Evolutionary conservation across 2,797 vertebrate genomes (phyloP).

Genomic region (Sternarchorhynchus goeldii): DNA sequence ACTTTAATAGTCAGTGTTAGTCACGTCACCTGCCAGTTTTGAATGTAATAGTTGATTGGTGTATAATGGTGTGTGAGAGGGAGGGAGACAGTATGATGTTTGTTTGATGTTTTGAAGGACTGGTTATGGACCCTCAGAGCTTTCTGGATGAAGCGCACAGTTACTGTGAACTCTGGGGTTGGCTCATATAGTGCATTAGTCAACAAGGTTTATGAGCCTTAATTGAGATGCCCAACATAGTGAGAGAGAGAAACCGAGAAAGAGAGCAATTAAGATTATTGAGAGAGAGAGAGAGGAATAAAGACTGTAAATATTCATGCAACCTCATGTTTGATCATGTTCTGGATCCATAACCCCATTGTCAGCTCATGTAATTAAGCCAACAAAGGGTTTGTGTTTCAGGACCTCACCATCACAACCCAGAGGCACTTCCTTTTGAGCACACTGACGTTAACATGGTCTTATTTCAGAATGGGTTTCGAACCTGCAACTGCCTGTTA

Average conservation of each 20-base stretch:
- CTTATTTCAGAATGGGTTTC: no score
- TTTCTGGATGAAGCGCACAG: no score
- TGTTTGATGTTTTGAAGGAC: no score
- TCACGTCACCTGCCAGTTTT: no score
- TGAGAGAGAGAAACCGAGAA: slow-evolving; percentile 18
- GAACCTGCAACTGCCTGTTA: not conserved
- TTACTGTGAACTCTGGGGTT: no score
- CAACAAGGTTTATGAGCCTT: slow-evolving; percentile 23
- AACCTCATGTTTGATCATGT: slow-evolving; percentile 9
- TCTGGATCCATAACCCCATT: slow-evolving; percentile 37
- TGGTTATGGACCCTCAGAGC: no score
- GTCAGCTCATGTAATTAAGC: slow-evolving; percentile 30
- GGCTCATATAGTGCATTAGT: not conserved
- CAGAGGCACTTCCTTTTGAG: no score
- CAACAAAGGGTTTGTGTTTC: not conserved
- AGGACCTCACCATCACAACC: not conserved
- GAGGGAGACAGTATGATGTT: no score
- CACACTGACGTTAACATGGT: not conserved
- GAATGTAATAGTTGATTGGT: no score
- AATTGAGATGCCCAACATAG: slow-evolving; percentile 35
- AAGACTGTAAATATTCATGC: slow-evolving; percentile 1
- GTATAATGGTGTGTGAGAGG: no score
- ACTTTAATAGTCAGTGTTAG: no score
- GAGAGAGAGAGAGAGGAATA: slow-evolving; percentile 24
- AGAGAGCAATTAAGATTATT: slow-evolving; percentile 28